Percentiles rank a stretch among this genome's conserved stretches.
Evolutionary conservation across 1,140 invertebrate genomes (phyloP).

Genomic region (Chelonus insularis): DNA sequence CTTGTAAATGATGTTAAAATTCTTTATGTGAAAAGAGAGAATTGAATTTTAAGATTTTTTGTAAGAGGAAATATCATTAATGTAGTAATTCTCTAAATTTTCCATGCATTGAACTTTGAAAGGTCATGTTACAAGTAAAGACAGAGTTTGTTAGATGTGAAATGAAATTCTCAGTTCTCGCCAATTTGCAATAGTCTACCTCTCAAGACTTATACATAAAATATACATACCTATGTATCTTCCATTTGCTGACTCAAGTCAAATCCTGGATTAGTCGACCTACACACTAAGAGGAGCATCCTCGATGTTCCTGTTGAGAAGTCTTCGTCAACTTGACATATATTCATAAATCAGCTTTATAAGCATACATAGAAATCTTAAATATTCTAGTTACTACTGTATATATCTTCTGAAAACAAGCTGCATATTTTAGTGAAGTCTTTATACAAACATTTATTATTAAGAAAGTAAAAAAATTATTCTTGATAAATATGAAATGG

Average conservation of each 20-base stretch:
- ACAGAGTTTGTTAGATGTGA: slow-evolving; percentile 1
- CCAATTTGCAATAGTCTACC: neutral
- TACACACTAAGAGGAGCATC: neutral
- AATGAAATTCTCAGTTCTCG: slow-evolving; percentile 2
- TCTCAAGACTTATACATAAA: neutral
- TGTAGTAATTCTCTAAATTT: no score
- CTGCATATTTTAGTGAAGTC: no score
- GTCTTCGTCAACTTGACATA: neutral
- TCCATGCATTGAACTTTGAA: no score
- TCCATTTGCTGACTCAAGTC: neutral
- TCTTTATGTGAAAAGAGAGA: no score
- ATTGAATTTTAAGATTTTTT: no score
- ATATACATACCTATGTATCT: neutral
- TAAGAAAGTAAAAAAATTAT: no score
- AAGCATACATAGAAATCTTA: neutral
- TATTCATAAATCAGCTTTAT: slow-evolving; percentile 1
- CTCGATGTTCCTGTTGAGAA: neutral
- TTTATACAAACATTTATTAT: no score
- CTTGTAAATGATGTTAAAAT: no score
- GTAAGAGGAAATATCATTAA: no score
- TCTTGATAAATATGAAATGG: no score
- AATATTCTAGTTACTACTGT: neutral
- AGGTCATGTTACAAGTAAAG: no score
- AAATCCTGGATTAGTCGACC: slow-evolving; percentile 1
- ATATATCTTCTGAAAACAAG: no score